Conservation (phyloP, 2,797 vertebrate species). For the Acanthopagrus latus region DNA sequence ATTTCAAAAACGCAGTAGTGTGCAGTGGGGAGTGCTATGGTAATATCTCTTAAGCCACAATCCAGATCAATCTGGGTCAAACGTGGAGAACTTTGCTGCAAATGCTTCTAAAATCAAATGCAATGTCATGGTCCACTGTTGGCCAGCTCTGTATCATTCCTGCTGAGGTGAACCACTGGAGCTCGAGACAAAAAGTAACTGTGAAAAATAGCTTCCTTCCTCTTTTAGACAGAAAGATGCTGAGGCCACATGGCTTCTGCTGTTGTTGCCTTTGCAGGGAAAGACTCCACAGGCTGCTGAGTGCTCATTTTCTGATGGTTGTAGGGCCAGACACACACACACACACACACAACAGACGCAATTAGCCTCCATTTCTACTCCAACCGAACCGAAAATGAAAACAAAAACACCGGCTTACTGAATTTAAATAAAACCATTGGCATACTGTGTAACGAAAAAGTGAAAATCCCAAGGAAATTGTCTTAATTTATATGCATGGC, state of each 20-base stretch:
- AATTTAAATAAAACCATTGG: slow-evolving; percentile 68
- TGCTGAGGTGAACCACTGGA: slow-evolving; percentile 15
- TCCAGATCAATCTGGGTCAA: slow-evolving; percentile 70
- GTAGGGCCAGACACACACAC: slow-evolving; percentile 39
- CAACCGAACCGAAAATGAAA: slow-evolving; percentile 51
- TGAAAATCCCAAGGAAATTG: slow-evolving; percentile 71
- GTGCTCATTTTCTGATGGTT: slow-evolving; percentile 43
- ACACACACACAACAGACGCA: slow-evolving; percentile 19
- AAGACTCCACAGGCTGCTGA: slow-evolving; percentile 38
- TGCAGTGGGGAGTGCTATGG: slow-evolving; percentile 31
- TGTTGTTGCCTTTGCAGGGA: slow-evolving; percentile 23
- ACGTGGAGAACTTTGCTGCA: slow-evolving; percentile 49
- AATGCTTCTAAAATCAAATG: slow-evolving; percentile 61
- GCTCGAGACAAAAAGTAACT: slow-evolving; percentile 36
- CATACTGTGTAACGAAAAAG: slow-evolving; percentile 63
- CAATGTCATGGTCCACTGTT: slow-evolving; percentile 25
- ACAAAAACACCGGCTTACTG: slow-evolving; percentile 63
- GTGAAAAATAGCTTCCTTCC: slow-evolving; percentile 51
- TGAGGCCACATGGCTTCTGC: slow-evolving; percentile 34
- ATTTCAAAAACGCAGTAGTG: slow-evolving; percentile 52
- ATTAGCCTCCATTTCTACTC: slow-evolving; percentile 47
- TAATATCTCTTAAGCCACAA: slow-evolving; percentile 67
- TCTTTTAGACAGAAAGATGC: slow-evolving; percentile 37
- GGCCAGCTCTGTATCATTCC: slow-evolving; percentile 25
- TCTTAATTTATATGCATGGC: slow-evolving; percentile 77